phyloP scores from a whole-genome alignment of 2,797 vertebrate species.

The Chaetophractus vellerosus region DNA sequence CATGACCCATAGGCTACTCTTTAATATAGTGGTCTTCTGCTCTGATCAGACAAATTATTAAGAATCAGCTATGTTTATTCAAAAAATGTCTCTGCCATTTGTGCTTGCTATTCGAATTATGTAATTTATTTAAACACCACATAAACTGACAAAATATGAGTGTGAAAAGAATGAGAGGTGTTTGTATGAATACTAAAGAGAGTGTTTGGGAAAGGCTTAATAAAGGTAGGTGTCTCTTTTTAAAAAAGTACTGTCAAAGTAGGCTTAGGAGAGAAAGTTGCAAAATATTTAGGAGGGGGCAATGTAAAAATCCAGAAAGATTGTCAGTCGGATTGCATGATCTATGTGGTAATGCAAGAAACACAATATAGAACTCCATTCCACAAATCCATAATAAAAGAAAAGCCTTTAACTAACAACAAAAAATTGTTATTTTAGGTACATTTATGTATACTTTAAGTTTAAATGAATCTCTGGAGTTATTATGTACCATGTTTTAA shows the following conservation, averaged over 20 bases:
- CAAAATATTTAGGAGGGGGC: not conserved
- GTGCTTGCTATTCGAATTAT: not conserved
- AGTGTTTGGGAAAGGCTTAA: not conserved
- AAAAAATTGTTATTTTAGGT: not conserved
- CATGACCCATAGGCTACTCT: not conserved
- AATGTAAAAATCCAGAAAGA: not conserved
- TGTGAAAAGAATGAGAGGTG: not conserved
- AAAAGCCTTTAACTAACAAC: conserved; percentile 31
- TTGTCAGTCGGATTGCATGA: not conserved
- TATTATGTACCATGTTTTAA: not conserved
- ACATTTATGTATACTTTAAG: not conserved
- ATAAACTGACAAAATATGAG: conserved; percentile 15
- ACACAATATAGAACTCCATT: not conserved
- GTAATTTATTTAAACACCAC: conserved; percentile 39
- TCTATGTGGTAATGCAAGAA: not conserved
- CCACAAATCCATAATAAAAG: not conserved
- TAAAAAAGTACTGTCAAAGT: not conserved
- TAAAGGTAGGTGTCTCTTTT: not conserved
- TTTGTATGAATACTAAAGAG: not conserved
- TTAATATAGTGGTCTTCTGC: not conserved
- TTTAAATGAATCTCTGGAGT: not conserved
- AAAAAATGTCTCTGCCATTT: conserved; percentile 36
- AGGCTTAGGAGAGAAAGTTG: not conserved
- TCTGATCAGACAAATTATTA: not conserved
- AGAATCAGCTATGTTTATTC: not conserved